Evolutionary conservation across 2,888 invertebrate genomes (phyloP).

Genomic region (Conomelus anceps): DNA sequence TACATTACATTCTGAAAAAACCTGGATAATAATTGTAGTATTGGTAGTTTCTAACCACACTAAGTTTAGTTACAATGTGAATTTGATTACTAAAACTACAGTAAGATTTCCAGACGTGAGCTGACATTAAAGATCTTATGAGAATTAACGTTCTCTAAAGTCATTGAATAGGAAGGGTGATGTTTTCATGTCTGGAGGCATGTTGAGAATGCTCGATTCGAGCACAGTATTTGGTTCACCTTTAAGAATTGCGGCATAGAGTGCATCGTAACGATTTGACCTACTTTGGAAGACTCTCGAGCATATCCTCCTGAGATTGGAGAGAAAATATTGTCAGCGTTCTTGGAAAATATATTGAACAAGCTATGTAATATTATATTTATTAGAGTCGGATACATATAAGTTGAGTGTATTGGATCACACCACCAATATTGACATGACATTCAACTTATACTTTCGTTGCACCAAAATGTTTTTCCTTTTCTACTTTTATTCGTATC

Average conservation of each 20-base stretch:
- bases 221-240: background rate
- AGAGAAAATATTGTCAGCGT: background rate
- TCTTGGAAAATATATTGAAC: background rate
- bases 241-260: background rate
- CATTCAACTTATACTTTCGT: background rate
- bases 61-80: too few species aligned
- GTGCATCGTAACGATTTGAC: background rate
- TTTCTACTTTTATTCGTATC: background rate
- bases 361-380: background rate
- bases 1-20: too few species aligned
- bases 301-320: background rate
- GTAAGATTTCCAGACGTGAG: background rate
- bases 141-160: background rate
- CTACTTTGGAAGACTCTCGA: background rate
- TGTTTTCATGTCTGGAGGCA: background rate
- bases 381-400: background rate
- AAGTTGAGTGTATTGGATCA: background rate
- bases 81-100: background rate
- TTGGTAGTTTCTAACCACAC: background rate
- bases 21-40: too few species aligned
- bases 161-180: background rate
- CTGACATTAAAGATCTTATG: background rate
- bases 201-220: background rate
- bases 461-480: background rate
- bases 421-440: background rate